Evolutionary conservation across 2,113 vertebrate genomes (phyloP), one percentile per base, ranked within the genome.

Genomic region (Myocastor coypus): DNA sequence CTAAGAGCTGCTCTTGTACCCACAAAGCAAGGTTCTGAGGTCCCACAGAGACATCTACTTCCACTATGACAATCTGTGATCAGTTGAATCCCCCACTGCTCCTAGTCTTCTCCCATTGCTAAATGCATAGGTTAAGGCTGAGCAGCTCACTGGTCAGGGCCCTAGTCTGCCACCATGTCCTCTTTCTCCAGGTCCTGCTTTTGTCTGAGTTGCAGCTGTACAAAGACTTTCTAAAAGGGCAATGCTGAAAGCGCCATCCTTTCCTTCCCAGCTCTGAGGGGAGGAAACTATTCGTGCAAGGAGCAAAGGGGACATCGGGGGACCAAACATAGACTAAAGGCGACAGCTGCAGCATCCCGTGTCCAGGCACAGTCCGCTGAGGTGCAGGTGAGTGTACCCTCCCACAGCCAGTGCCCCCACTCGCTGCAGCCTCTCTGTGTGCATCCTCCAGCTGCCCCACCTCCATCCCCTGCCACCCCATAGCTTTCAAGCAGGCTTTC

Each of bases 1-100:
- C 42, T 28, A 16, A 20, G 2, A 46, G 59, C 10, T 80, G 68
- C 61, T 34, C 24, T 40, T 26, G 13, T 8, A 14, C 7, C 14
- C 16, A 19, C 2, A 0, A 0, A 7, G 26, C 28, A 7, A 50
- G 12, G 30, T 32, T 26, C 82, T 19, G 20, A 13, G 55, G 37
- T 57, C 63, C 83, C 7, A 46, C 2, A 0, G 30, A 57, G 55
- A 61, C 1, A 1, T 3, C 3, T 0, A 1, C 1, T 0, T 13
- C 0, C 7, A 69, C 68, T 61, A 59, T 13, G 30, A 66, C 64
- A 34, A 11, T 7, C 10, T 57, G 55, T 1, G 20, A 42, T 30
- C 42, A 11, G 7, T 4, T 55, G 30, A 11, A 0, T 68, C 17
- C 20, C 32, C 17, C 13, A 3, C 19, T 32, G 5, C 22, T 26